These are phyloP conservation scores for Actinostola sp. DNA, from an alignment of 92 coral and sea anemone species.

Conservation along the genomic window DNA sequence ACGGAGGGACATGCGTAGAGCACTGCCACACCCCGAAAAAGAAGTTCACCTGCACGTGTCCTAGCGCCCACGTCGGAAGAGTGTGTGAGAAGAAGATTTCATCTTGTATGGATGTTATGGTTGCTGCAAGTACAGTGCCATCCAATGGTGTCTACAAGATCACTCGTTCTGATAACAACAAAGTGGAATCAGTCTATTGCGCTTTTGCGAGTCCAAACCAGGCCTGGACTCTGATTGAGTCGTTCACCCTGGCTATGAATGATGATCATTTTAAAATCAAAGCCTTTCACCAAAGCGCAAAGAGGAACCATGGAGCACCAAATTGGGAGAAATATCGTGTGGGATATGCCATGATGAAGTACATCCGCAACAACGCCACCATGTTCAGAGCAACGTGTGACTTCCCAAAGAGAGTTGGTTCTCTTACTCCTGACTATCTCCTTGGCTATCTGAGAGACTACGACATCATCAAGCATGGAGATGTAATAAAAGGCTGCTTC, in stretches of 20 bases:
- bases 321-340: background rate
- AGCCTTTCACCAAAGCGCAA: background rate
- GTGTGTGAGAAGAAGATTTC: too few species aligned
- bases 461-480: constrained; percentile 4
- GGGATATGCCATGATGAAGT: background rate
- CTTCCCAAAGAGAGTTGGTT: background rate
- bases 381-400: constrained; percentile 2
- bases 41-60: constrained; percentile 43
- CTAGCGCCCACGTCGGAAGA: too few species aligned
- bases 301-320: background rate
- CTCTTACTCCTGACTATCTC: constrained; percentile 1
- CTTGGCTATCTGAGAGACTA: constrained; percentile 6
- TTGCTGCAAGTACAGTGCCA: too few species aligned
- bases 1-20: constrained; percentile 49
- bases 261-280: too few species aligned
- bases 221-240: too few species aligned
- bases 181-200: too few species aligned
- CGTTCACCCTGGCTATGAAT: too few species aligned
- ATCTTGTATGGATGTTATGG: too few species aligned
- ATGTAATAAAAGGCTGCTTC: background rate
- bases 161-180: too few species aligned
- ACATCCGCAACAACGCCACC: background rate
- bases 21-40: constrained; percentile 19
- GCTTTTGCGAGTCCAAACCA: too few species aligned
- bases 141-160: too few species aligned